A percentile compares a stretch with the other conserved stretches of the same genome.
Conservation (phyloP, 2,888 invertebrate species). For the Iselma pallidipennis region DNA sequence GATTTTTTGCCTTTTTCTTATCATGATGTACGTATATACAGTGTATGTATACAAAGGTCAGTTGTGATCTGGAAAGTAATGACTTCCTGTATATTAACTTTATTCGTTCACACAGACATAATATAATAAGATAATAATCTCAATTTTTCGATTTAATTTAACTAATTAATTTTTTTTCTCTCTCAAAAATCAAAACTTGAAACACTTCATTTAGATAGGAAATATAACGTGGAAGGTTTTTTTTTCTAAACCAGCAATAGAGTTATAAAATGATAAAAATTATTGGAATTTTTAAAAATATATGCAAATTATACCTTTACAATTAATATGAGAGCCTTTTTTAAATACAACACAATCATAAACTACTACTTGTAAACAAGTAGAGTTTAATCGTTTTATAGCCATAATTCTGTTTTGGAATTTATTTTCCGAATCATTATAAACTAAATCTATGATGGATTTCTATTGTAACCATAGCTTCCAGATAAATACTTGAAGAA, state of each 20-base stretch:
- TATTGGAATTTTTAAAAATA: background rate
- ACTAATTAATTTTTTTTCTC: background rate
- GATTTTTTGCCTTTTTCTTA: no score
- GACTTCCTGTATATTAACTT: background rate
- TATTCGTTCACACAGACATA: background rate
- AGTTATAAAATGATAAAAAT: background rate
- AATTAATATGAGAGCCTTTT: no score
- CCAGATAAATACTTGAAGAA: background rate
- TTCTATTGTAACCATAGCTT: background rate
- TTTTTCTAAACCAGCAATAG: no score
- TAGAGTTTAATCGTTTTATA: no score
- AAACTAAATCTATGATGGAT: background rate
- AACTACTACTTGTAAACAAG: no score
- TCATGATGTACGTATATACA: background rate
- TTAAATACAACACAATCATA: no score
- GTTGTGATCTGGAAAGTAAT: background rate
- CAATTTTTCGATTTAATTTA: background rate
- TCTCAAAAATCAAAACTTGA: background rate
- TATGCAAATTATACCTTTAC: no score
- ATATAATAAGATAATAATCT: background rate
- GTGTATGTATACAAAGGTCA: background rate
- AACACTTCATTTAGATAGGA: background rate
- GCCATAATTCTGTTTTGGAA: no score
- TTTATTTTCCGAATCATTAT: no score
- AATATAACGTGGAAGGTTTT: no score